These are phyloP conservation scores for Natrix natrix DNA, from an alignment of 2,797 vertebrate genomes.

Conservation along the genomic window DNA sequence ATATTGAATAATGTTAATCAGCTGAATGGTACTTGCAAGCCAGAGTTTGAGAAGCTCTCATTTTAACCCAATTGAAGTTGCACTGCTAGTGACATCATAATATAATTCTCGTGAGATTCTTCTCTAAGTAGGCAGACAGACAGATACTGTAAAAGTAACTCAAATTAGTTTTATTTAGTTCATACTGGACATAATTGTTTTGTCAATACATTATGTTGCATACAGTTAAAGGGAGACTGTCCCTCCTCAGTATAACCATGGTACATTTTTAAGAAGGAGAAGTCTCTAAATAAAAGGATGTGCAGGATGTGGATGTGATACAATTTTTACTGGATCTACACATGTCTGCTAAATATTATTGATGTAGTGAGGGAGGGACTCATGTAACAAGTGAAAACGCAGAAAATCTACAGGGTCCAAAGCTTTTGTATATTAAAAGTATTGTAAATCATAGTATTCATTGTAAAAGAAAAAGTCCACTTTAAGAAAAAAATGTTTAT, in stretches of 20 bases:
- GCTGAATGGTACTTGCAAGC: neutral
- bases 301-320: neutral
- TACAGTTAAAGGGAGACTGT: neutral
- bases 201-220: constrained; percentile 5
- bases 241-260: neutral
- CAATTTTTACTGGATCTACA: neutral
- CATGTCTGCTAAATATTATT: neutral
- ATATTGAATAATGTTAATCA: neutral
- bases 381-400: rapidly evolving
- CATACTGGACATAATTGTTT: neutral
- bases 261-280: neutral
- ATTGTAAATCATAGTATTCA: neutral
- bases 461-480: neutral
- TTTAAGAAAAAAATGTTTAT: constrained; percentile 60
- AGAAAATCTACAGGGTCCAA: neutral
- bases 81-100: neutral
- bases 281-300: neutral
- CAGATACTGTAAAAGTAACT: neutral
- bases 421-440: neutral
- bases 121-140: neutral
- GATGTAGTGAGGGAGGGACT: neutral
- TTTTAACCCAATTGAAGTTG: neutral
- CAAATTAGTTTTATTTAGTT: constrained; percentile 3
- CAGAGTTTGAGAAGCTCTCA: neutral
- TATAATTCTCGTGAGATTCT: neutral